Evolutionary conservation across 37 sponge, comb jelly and placozoan genomes (phyloP).

Genomic region (Cliona cf. orientalis): DNA sequence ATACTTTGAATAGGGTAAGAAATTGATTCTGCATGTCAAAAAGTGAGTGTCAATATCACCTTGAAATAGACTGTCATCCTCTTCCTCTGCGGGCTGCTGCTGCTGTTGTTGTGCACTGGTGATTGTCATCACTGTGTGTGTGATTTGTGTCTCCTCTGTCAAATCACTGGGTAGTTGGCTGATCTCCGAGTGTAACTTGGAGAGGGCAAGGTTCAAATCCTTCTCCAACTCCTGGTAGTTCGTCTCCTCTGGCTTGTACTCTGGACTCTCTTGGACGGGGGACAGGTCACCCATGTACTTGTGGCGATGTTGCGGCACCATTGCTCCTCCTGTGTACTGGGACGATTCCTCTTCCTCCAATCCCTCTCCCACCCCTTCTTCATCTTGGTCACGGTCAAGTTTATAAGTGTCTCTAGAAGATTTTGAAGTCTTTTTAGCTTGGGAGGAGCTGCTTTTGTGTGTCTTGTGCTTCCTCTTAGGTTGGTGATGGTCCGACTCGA

Average conservation of each 20-base stretch:
- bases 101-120: too few relatives aligned
- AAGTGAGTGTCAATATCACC: too few relatives aligned
- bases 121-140: conserved; percentile 10
- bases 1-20: too few relatives aligned
- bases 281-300: conserved; percentile 12
- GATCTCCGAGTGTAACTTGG: conserved; percentile 5
- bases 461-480: too few relatives aligned
- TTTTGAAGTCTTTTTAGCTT: too few relatives aligned
- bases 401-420: too few relatives aligned
- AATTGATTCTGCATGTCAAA: too few relatives aligned
- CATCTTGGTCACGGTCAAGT: conserved; percentile 11
- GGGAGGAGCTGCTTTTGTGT: too few relatives aligned
- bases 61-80: too few relatives aligned
- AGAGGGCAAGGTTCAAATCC: conserved; percentile 29
- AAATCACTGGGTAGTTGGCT: conserved; percentile 20
- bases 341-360: background rate
- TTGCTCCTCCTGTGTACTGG: background rate
- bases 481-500: too few relatives aligned
- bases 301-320: too few relatives aligned
- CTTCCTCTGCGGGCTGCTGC: background rate
- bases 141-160: conserved; percentile 21
- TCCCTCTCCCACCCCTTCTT: conserved; percentile 7
- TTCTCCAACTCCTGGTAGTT: conserved; percentile 11
- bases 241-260: conserved; percentile 2
- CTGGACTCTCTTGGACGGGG: conserved; percentile 47